Evolutionary conservation across 2,888 invertebrate genomes (phyloP), one percentile per base, ranked within the genome.

Genomic region (Xestobium rufovillosum): DNA sequence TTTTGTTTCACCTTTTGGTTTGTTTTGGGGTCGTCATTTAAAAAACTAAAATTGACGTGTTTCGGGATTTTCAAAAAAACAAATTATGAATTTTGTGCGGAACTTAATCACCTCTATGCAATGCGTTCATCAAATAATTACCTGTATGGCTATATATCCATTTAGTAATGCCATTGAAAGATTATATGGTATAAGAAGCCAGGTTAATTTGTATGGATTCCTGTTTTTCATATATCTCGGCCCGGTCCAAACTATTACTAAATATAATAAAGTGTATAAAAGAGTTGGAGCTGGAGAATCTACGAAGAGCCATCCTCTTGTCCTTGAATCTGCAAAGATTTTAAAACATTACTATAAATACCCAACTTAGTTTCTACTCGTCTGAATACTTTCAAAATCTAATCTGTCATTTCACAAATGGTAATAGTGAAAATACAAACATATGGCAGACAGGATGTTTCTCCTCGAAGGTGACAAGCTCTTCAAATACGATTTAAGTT

Each of bases 281-380:
- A 81, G 55, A 3, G 86, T 87, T 1, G 85, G 83, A 37, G 73
- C 60, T 1, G 87, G 87, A 0, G 89, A 88, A 52, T 85, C 83
- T 37, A 90, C 89, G 52, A 90, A 65, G 0, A 80, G 76, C 89
- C 89, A 90, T 66, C 84, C 83, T 70, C 77, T 78, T 17, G 89
- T 86, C 56, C 89, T 72, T 47, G 76, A 70, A 62, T 90, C 90
- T 84, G 68, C 8, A 71, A 73, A 48, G 42, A 36, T 38, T 36
- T 39, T 34, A 32, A 26, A 14, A 26, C 9, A 9, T 16, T 28
- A 27, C 27, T 12, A 12, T 3, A 4, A 32, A 11, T n/a, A 9
- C 10, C 10, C n/a, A n/a, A 23, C 9, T 3, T 26, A 4, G 10
- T 19, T 37, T 15, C 27, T 31, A 26, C 26, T 17, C 26, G 35